These are phyloP conservation scores for Bembecia ichneumoniformis DNA, from an alignment of 2,888 invertebrate species.

Conservation along the genomic window DNA sequence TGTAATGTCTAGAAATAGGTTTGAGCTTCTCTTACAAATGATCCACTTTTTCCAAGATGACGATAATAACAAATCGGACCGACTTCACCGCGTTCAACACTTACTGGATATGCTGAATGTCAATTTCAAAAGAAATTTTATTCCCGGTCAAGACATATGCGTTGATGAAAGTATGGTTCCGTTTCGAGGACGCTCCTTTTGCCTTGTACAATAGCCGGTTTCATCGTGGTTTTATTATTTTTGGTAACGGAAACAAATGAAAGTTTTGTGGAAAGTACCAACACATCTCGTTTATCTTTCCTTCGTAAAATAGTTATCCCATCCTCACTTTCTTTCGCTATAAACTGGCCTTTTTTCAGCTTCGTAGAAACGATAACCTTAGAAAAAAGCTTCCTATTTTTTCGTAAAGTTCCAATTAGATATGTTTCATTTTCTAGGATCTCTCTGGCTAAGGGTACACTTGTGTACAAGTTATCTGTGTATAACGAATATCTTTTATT, in stretches of 20 bases:
- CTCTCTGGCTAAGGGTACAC: slow-evolving; percentile 10
- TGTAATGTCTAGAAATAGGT: slow-evolving; percentile 21
- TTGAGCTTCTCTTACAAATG: slow-evolving; percentile 21
- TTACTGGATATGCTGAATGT: slow-evolving; percentile 20
- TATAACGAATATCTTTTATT: slow-evolving; percentile 8
- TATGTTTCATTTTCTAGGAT: slow-evolving; percentile 11
- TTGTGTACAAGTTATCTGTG: slow-evolving; percentile 16
- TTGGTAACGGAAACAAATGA: too few relatives aligned
- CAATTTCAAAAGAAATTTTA: slow-evolving; percentile 14
- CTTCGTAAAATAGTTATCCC: slow-evolving; percentile 12
- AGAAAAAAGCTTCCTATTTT: slow-evolving; percentile 12
- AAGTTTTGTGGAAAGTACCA: too few relatives aligned
- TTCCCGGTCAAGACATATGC: slow-evolving; percentile 17
- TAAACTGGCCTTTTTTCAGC: slow-evolving; percentile 12
- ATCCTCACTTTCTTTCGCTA: slow-evolving; percentile 12
- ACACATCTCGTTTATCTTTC: too few relatives aligned
- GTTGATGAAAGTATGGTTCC: slow-evolving; percentile 25
- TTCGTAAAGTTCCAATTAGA: slow-evolving; percentile 12
- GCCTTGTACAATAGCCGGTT: too few relatives aligned
- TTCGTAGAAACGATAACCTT: slow-evolving; percentile 11
- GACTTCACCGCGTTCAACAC: slow-evolving; percentile 16
- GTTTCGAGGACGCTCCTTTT: slow-evolving; percentile 23
- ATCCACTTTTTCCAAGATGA: slow-evolving; percentile 27
- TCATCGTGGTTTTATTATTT: too few relatives aligned
- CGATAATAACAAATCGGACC: slow-evolving; percentile 17